Evolutionary conservation across 2,113 vertebrate species (phyloP).

Genomic region (Cranoglanis bouderius): DNA sequence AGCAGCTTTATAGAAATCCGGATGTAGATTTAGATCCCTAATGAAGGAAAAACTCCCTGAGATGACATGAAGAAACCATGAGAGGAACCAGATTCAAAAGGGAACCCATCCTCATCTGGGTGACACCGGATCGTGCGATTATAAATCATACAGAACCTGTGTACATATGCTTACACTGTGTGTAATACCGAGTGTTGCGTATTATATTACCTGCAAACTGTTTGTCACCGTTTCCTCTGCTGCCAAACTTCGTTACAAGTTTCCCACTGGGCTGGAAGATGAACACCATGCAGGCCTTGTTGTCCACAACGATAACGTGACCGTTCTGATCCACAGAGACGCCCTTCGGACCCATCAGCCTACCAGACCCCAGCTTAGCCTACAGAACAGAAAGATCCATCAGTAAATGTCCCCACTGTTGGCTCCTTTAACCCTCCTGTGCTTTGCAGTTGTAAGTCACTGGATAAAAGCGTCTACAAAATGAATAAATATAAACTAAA

Average conservation of each 20-base stretch:
- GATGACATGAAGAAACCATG: not conserved
- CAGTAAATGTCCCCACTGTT: not conserved
- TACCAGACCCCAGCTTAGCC: conserved; percentile 94
- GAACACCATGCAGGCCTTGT: conserved; percentile 96
- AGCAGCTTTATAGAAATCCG: not conserved
- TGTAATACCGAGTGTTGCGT: conserved; percentile 56
- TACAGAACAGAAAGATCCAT: conserved; percentile 56
- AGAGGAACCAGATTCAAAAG: not conserved
- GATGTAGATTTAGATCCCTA: not conserved
- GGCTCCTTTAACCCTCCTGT: not conserved
- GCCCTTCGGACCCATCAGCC: conserved; percentile 96
- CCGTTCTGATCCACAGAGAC: conserved; percentile 95
- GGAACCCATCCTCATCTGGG: not conserved
- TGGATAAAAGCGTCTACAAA: no score
- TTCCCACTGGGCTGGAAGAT: conserved; percentile 97
- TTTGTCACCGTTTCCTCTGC: conserved; percentile 93
- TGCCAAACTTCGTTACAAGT: conserved; percentile 93
- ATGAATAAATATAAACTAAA: not conserved
- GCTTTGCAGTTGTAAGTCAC: no score
- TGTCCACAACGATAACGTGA: conserved; percentile 97
- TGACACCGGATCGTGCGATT: not conserved
- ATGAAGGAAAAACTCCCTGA: no score
- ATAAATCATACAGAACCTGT: not conserved
- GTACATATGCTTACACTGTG: conserved; percentile 57
- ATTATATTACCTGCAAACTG: conserved; percentile 91